Conservation (phyloP, 2,113 vertebrate genomes). For the Spea bombifrons region DNA sequence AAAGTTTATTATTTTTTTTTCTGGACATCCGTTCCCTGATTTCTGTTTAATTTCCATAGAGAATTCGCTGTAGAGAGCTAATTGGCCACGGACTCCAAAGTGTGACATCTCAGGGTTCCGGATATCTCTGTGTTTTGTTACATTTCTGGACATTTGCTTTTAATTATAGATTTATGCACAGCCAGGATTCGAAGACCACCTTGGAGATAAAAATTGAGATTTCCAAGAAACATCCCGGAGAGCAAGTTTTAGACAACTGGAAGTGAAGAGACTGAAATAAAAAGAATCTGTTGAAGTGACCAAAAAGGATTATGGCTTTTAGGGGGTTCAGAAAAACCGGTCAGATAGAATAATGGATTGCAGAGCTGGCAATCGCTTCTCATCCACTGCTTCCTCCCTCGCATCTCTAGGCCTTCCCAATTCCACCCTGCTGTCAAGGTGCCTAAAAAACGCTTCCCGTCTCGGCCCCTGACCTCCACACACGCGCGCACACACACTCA, state of each 20-base stretch:
- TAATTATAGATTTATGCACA: constrained; percentile 45
- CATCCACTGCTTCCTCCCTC: neutral
- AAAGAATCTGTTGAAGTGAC: constrained; percentile 1
- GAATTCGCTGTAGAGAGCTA: constrained; percentile 23
- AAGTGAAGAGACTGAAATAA: constrained; percentile 8
- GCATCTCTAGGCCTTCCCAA: constrained; percentile 2
- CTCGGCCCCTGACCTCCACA: too few species aligned
- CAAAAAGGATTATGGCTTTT: constrained; percentile 1
- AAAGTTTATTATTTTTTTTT: neutral
- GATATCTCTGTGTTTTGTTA: constrained; percentile 20
- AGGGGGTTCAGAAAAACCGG: too few species aligned
- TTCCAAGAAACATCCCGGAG: constrained; percentile 36
- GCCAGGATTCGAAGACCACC: constrained; percentile 50
- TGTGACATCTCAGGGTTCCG: constrained; percentile 18
- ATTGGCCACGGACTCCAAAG: constrained; percentile 9
- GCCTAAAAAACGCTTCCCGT: neutral
- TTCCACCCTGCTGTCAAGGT: neutral
- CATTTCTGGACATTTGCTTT: constrained; percentile 51
- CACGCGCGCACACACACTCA: too few species aligned
- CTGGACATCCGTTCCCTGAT: neutral
- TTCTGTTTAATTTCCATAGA: constrained; percentile 1
- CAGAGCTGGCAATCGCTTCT: too few species aligned
- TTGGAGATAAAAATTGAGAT: constrained; percentile 49
- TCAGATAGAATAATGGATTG: too few species aligned
- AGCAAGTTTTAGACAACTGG: constrained; percentile 40